Evolutionary conservation across 2,797 vertebrate species (phyloP).

Genomic region (Acipenser ruthenus): DNA sequence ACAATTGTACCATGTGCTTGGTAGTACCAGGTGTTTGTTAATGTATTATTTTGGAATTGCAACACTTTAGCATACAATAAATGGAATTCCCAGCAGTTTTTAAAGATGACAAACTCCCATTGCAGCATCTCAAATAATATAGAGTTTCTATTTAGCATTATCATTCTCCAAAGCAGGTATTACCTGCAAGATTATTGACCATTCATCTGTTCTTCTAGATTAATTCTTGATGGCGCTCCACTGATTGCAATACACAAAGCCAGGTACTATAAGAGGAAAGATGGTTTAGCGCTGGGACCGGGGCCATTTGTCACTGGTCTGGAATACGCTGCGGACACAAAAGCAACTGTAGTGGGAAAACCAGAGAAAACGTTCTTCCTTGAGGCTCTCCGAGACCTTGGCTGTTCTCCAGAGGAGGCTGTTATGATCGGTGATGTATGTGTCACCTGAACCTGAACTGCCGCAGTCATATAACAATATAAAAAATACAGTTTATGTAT

Average conservation of each 20-base stretch:
- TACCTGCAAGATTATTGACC: conserved; percentile 21
- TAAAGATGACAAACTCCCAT: no score
- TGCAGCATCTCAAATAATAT: background rate
- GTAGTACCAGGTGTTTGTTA: no score
- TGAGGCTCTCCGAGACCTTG: conserved; percentile 73
- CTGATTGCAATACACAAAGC: conserved; percentile 94
- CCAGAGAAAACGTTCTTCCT: conserved; percentile 82
- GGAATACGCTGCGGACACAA: conserved; percentile 76
- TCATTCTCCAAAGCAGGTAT: conserved; percentile 14
- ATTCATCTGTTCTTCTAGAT: conserved; percentile 39
- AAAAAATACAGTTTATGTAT: no score
- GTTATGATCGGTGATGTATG: conserved; percentile 87
- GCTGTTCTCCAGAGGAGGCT: conserved; percentile 68
- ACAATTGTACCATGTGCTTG: no score
- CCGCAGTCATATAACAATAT: no score
- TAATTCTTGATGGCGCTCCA: conserved; percentile 79
- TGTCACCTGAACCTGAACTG: background rate
- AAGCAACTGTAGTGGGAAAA: conserved; percentile 83
- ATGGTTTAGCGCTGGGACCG: conserved; percentile 85
- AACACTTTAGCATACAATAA: no score
- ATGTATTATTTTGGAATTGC: no score
- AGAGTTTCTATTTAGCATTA: background rate
- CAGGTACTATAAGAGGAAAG: conserved; percentile 82
- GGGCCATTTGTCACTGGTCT: conserved; percentile 83
- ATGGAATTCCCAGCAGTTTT: no score